Conservation (phyloP, 2,888 invertebrate species). For the Pachliopta kotzebuea region DNA sequence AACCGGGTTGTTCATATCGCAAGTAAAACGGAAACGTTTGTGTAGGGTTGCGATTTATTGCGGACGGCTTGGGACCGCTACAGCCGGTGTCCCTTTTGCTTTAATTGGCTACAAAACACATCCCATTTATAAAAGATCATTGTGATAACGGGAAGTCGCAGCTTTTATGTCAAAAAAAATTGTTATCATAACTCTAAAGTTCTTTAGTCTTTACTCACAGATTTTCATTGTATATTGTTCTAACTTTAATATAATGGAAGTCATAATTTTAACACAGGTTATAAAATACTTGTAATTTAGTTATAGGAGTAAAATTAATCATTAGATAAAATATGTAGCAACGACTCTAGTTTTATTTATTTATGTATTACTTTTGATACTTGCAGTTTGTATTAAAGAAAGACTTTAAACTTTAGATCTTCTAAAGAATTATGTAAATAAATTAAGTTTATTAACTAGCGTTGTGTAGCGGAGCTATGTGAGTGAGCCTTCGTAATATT, state of each 20-base stretch:
- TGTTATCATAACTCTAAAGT: constrained; percentile 7
- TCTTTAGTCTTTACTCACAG: not conserved
- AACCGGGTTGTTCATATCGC: constrained; percentile 34
- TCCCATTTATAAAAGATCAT: constrained; percentile 63
- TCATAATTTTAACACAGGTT: not conserved
- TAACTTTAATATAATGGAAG: not conserved
- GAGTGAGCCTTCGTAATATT: not conserved
- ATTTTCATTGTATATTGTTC: constrained; percentile 1
- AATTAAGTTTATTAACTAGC: too few relatives aligned
- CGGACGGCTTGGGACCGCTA: constrained; percentile 49
- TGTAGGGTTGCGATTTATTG: constrained; percentile 78
- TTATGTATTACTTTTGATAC: too few relatives aligned
- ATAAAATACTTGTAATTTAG: too few relatives aligned
- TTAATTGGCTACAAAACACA: constrained; percentile 79
- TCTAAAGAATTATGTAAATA: too few relatives aligned
- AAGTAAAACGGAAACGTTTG: constrained; percentile 62
- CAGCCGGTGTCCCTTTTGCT: constrained; percentile 68
- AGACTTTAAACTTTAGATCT: too few relatives aligned
- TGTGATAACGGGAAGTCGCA: constrained; percentile 55
- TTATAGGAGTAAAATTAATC: too few relatives aligned
- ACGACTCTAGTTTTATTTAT: too few relatives aligned
- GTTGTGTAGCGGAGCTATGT: too few relatives aligned
- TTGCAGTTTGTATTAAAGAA: too few relatives aligned
- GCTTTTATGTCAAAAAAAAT: constrained; percentile 35
- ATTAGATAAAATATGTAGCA: too few relatives aligned